phyloP scores from a whole-genome alignment of 2,888 invertebrate genomes.

The Bugula neritina region DNA sequence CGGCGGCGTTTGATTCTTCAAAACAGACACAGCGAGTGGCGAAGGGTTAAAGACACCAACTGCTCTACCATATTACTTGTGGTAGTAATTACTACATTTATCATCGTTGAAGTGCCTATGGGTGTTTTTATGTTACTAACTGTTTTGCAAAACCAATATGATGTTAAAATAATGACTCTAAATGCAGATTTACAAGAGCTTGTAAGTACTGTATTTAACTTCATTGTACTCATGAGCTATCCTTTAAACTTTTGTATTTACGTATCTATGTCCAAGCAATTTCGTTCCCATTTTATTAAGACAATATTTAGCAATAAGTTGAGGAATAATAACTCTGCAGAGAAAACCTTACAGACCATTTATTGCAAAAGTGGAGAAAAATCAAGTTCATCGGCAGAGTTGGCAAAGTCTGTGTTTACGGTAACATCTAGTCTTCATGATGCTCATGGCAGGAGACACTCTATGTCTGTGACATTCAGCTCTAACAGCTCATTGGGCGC shows the following conservation, averaged over 20 bases:
- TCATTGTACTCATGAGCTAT: constrained; percentile 82
- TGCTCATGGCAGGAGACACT: background rate
- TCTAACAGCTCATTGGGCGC: background rate
- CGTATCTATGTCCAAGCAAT: constrained; percentile 90
- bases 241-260: constrained; percentile 92
- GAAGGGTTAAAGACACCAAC: constrained; percentile 41
- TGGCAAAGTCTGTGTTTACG: constrained; percentile 7
- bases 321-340: background rate
- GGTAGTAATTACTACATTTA: constrained; percentile 55
- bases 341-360: background rate
- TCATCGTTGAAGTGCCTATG: constrained; percentile 56
- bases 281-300: constrained; percentile 57
- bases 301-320: background rate
- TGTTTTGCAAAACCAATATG: constrained; percentile 60
- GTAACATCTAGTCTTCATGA: background rate
- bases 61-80: constrained; percentile 54
- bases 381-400: background rate
- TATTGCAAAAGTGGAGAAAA: background rate
- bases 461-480: background rate
- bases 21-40: constrained; percentile 57
- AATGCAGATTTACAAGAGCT: constrained; percentile 35
- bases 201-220: constrained; percentile 66
- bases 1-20: constrained; percentile 71
- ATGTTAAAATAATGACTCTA: constrained; percentile 35
- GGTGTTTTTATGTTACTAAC: constrained; percentile 61